Evolutionary conservation across 2,797 vertebrate species (phyloP), one percentile per base, ranked within the genome.

Genomic region (Falco columbarius): DNA sequence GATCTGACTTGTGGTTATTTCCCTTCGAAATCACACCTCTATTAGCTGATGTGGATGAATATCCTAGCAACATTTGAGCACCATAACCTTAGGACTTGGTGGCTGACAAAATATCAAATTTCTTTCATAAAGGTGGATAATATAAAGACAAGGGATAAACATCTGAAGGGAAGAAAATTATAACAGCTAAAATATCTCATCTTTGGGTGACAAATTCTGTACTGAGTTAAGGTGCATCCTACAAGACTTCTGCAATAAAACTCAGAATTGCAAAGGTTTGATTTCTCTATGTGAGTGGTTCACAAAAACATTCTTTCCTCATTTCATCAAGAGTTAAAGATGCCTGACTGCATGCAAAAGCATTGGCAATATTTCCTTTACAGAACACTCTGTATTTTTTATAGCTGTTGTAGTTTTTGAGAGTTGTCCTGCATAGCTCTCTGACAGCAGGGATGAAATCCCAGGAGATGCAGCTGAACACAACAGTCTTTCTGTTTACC

Each of bases 11-110:
- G 42, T 51, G 34, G 47, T 76, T 89, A 79, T 66, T 92, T 89
- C 63, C 62, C n/a, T 91, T 93, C 75, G 91, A 94, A 87, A 73
- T 91, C 94, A 86, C 68, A 95, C n/a, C 24, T 94, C 34, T 77
- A 97, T 96, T 96, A 95, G 79, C 84, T 97, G 93, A 90, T 89
- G 71, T 81, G 44, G 74, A 82, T 95, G 66, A 95, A 87, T 74
- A 95, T 30, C 58, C 75, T 74, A 80, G 58, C 77, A 95, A 94
- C 81, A 74, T 95, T 93, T 97, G 94, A 96, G 86, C 81, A 44
- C 52, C 83, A 71, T 70, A 97, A 97, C 94, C 95, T 92, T 49
- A 90, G 83, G 72, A 96, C 66, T 74, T 5, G 74, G 94, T 47
- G 85, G 55, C 92, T 93, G 92, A 95, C 74, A 90, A 97, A 85